phyloP scores from a whole-genome alignment of 2,113 vertebrate species.

The Prolemur simus region DNA sequence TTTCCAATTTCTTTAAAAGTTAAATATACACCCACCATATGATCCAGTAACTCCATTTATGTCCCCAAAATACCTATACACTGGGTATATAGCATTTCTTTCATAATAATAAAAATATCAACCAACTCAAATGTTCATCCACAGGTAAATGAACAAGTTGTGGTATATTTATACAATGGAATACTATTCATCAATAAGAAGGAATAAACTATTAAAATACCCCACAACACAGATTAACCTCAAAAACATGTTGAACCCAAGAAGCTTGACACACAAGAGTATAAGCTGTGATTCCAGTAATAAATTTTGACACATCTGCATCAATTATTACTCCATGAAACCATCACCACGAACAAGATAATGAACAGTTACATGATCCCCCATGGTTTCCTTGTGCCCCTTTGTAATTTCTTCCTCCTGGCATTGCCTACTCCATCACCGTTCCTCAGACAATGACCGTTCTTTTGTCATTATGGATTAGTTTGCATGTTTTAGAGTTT shows the following conservation, averaged over 20 bases:
- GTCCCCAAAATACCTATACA: not conserved
- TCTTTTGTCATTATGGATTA: not conserved
- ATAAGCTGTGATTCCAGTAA: not conserved
- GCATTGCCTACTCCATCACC: not conserved
- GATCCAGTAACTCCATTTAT: not conserved
- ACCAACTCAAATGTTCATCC: not conserved
- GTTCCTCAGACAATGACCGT: not conserved
- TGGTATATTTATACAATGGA: not conserved
- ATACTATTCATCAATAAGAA: not conserved
- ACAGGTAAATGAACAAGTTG: not conserved
- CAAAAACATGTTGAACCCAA: not conserved
- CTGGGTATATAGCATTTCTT: not conserved
- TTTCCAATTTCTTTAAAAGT: not conserved
- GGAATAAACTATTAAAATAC: not conserved
- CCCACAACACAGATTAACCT: not conserved
- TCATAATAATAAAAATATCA: not conserved
- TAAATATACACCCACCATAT: not conserved
- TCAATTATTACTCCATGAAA: not conserved
- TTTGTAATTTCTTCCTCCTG: not conserved
- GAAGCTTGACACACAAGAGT: not conserved
- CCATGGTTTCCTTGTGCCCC: not conserved
- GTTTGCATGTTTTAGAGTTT: not conserved
- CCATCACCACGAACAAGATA: not conserved
- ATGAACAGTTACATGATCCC: not conserved
- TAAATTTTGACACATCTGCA: not conserved